Base-by-base conservation (phyloP, 2,888 invertebrate species). In the Zhuqinia jingwanae region DNA sequence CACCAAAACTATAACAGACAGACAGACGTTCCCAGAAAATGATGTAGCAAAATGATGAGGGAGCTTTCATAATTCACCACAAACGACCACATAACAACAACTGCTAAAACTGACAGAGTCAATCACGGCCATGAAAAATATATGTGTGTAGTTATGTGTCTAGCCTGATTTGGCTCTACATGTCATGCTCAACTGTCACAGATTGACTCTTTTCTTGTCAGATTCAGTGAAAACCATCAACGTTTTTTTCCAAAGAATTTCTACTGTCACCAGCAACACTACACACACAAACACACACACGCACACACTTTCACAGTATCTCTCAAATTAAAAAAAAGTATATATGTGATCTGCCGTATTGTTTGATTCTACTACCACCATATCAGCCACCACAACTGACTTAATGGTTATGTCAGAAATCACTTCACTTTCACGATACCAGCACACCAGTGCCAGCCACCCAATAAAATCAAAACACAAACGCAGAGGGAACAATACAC, bases 181-280 rank as follows among this genome's bases (percentile, higher is more conserved):
- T 68, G 65, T 68, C 65, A 70, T 47, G 25, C 47, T 47, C n/a
- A 70, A 22, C 70, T 70, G 70, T n/a, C 70, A 47, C 15, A 70
- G 25, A 50, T 68, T 42, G 13, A 68, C 68, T 47, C 68, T 45
- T 22, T 68, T 47, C 42, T 45, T 45, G 68, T 70, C 47, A 70
- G 70, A 47, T 65, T 60, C n/a, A 1, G 60, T 60, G 60, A 25
- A 60, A 60, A 60, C 60, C 27, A 60, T 60, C 27, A 60, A 3
- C 60, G 27, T 60, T 27, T 27, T 13, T 27, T 36, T 36, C 36
- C 8, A 36, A n/a, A n/a, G n/a, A n/a, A n/a, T n/a, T n/a, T n/a
- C n/a, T 36, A 36, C 8, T 36, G 3, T 36, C 36, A 36, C 36
- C 36, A 36, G 5, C 36, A n/a, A 36, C 36, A 6, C 8, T 36